phyloP scores from a whole-genome alignment of 2,888 invertebrate species.

The Barypeithes pellucidus region DNA sequence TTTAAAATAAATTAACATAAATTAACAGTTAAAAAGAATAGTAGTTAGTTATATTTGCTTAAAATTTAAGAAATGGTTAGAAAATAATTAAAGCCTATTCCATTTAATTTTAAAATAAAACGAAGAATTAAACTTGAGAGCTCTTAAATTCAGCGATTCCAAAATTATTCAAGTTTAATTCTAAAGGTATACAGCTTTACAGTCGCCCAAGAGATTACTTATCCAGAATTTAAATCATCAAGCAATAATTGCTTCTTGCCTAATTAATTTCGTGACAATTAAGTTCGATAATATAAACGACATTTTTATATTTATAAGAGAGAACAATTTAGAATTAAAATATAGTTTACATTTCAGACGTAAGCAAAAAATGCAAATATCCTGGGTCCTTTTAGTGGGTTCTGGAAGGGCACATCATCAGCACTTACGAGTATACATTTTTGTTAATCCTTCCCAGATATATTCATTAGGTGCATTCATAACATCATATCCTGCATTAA shows the following conservation, averaged over 20 bases:
- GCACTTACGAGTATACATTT: no score
- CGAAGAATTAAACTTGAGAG: neutral
- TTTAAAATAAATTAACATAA: no score
- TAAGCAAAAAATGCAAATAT: no score
- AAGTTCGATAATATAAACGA: neutral
- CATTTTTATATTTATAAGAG: neutral
- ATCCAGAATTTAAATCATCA: neutral
- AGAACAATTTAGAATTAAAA: no score
- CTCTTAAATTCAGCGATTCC: neutral
- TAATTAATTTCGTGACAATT: conserved; percentile 8
- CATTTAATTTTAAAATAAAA: neutral
- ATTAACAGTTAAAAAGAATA: no score
- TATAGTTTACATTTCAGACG: no score
- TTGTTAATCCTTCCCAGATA: no score
- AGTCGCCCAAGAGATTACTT: neutral
- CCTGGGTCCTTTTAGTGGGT: no score
- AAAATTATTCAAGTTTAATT: neutral
- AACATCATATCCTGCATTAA: no score
- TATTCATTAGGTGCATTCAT: no score
- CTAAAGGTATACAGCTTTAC: neutral
- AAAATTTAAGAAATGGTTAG: neutral
- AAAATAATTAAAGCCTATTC: no score
- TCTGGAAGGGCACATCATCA: no score
- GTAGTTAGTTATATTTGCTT: neutral
- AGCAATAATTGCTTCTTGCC: conserved; percentile 1